phyloP scores from a whole-genome alignment of 2,888 invertebrate species.

The Muschampia plurimacula region DNA sequence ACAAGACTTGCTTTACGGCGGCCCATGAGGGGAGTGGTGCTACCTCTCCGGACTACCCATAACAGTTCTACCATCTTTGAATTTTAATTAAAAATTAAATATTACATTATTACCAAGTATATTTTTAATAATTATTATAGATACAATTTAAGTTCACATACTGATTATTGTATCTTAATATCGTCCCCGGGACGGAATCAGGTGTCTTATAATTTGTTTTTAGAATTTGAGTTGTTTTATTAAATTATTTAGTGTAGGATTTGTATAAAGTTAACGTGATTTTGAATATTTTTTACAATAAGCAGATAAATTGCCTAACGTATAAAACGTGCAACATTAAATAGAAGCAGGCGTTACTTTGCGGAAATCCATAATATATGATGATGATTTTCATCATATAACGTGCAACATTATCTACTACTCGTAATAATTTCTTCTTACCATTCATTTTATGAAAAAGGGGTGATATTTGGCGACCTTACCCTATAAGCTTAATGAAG shows the following conservation, averaged over 20 bases:
- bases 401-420: neutral
- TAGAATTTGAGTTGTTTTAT: too few relatives aligned
- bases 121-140: too few relatives aligned
- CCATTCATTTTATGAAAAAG: neutral
- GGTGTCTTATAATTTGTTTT: neutral
- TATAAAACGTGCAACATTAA: neutral
- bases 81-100: too few relatives aligned
- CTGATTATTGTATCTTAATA: conserved; percentile 10
- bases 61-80: too few relatives aligned
- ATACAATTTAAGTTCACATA: neutral
- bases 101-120: too few relatives aligned
- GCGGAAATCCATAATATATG: too few relatives aligned
- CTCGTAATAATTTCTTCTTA: neutral
- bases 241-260: too few relatives aligned
- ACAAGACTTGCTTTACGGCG: too few relatives aligned
- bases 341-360: too few relatives aligned
- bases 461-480: neutral
- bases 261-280: neutral
- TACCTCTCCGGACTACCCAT: too few relatives aligned
- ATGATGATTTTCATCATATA: neutral
- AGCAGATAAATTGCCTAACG: neutral
- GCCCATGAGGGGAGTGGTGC: too few relatives aligned
- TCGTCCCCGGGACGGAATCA: conserved; percentile 1
- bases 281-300: neutral
- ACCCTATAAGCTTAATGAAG: neutral